Conservation (phyloP, 2,797 vertebrate genomes). For the Coreius guichenoti region DNA sequence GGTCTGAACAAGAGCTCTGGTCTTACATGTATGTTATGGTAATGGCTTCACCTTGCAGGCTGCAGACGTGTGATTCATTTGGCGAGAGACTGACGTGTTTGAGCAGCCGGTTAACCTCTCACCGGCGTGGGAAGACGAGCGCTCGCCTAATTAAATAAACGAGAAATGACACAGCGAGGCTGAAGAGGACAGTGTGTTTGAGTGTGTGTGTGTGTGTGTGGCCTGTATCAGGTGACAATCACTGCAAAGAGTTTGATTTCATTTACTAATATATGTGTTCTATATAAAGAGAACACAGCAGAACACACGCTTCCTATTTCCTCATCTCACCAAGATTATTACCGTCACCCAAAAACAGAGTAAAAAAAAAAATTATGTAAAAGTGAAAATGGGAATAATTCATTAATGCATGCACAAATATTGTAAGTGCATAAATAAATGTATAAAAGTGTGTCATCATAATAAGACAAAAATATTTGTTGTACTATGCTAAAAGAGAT, state of each 20-base stretch:
- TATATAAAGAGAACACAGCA: conserved; percentile 18
- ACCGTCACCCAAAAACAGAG: neutral
- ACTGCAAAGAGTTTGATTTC: conserved; percentile 16
- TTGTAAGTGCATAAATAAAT: neutral
- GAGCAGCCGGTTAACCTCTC: conserved; percentile 41
- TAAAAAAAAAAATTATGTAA: neutral
- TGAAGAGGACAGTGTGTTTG: conserved; percentile 19
- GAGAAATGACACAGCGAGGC: conserved; percentile 5
- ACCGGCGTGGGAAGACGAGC: conserved; percentile 21
- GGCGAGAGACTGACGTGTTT: conserved; percentile 2
- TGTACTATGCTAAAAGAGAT: neutral
- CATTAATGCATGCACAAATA: neutral
- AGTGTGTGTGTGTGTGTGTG: conserved; percentile 3
- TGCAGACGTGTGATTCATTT: conserved; percentile 32
- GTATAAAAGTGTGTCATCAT: neutral
- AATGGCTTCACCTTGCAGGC: conserved; percentile 36
- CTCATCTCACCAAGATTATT: neutral
- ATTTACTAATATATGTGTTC: conserved; percentile 12
- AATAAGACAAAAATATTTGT: neutral
- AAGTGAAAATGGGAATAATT: neutral
- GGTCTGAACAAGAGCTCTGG: neutral
- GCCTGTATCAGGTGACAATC: neutral
- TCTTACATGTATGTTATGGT: conserved; percentile 31
- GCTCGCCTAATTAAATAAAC: conserved; percentile 40
- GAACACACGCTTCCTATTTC: neutral